Base-by-base conservation (phyloP, 2,888 invertebrate species). In the Caenorhabditis sp. region DNA sequence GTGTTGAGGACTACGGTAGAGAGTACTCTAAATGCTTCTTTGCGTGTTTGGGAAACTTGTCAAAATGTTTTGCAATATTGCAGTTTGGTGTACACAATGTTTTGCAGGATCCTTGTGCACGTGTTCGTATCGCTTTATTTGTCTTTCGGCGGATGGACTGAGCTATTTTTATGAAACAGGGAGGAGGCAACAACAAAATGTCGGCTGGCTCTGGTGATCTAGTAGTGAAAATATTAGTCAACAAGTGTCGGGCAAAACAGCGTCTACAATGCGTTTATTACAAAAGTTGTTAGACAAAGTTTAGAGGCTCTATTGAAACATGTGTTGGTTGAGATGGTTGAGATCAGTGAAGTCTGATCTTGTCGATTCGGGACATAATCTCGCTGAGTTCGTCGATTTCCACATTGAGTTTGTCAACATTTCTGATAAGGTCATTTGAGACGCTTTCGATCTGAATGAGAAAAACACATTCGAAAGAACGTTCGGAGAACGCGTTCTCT, bases 361-460 rank as follows among this genome's bases (percentile, higher is more conserved):
- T 47, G 2, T 72, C 64, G 9, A 72, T 50, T 24, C 58, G 56
- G 35, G 35, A 44, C 18, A 65, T 13, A 20, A 72, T 72, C 11
- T 64, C 65, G 20, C 65, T 65, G 9, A 72, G 64, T 51, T 72
- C 64, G 40, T 72, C 37, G 13, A 62, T 68, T 53, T 69, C 68
- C n/a, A 35, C 47, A 1, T 55, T 53, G 9, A 77, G 15, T 32
- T 37, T 40, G 28, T 61, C 62, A 24, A 58, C 44, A 56, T 24
- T 64, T 26, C 44, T 26, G n/a, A 70, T 62, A 13, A 78, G 55
- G 20, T 69, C 69, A 13, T 28, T 28, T 15, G 64, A 47, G 26
- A 64, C 35, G 9, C n/a, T 50, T 40, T 78, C 58, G 11, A 78
- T 64, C 77, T 78, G 58, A 62, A 68, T 26, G 20, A 47, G n/a